phyloP scores from a whole-genome alignment of 2,113 vertebrate species.

The Gasterosteus nipponicus region DNA sequence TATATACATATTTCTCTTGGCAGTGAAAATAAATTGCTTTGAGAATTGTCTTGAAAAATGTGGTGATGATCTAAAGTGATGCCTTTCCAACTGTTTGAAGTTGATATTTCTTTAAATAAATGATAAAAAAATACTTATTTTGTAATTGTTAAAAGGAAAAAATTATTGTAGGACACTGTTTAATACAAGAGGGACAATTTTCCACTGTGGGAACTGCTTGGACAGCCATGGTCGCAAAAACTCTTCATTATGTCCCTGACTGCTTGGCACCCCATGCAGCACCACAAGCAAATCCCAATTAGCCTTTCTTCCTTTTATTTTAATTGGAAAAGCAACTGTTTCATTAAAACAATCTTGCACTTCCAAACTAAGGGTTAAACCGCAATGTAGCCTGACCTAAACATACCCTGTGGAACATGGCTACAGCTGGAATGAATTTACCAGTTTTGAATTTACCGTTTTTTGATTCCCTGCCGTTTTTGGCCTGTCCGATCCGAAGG shows the following conservation, averaged over 20 bases:
- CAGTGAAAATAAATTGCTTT: background rate
- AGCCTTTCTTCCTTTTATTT: constrained; percentile 48
- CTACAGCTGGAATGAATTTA: constrained; percentile 18
- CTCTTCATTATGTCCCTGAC: constrained; percentile 2
- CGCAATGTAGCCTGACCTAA: constrained; percentile 14
- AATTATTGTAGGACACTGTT: background rate
- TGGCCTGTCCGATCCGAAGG: background rate
- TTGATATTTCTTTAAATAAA: background rate
- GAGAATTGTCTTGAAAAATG: background rate
- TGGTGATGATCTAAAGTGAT: background rate
- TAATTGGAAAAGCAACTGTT: constrained; percentile 65
- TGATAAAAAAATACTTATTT: background rate
- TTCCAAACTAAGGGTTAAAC: constrained; percentile 10
- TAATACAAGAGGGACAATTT: constrained; percentile 1
- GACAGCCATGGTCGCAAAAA: constrained; percentile 11
- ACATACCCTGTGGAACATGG: constrained; percentile 4
- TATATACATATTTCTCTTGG: background rate
- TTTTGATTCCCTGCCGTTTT: background rate
- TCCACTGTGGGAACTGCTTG: background rate
- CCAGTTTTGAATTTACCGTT: background rate
- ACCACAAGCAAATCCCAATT: constrained; percentile 52
- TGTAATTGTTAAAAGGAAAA: constrained; percentile 4
- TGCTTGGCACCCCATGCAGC: constrained; percentile 14
- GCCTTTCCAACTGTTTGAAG: background rate
- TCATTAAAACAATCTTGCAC: constrained; percentile 53